These are phyloP conservation scores for Cyprinodon variegatus DNA, from an alignment of 2,113 vertebrate species.

Conservation along the genomic window DNA sequence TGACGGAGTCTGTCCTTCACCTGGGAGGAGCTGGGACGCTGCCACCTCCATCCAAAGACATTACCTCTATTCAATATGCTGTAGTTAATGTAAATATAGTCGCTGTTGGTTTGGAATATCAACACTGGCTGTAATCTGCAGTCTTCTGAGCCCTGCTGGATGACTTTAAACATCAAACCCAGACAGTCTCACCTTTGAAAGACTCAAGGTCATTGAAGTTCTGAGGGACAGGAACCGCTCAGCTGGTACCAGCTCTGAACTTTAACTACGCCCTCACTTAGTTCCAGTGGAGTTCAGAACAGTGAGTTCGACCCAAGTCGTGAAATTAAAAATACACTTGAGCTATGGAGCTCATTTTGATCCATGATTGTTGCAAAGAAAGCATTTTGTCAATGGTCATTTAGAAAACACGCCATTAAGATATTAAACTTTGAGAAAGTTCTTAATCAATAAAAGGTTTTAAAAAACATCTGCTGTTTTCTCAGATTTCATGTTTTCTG, in stretches of 20 bases:
- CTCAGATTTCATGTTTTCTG: no score
- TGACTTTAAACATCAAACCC: neutral
- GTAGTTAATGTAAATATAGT: neutral
- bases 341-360: no score
- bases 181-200: neutral
- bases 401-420: no score
- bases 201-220: neutral
- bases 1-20: neutral
- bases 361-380: no score
- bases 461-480: no score
- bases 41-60: slow-evolving; percentile 11
- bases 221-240: neutral
- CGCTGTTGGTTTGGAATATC: neutral
- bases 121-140: neutral
- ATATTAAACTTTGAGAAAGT: no score
- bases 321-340: neutral
- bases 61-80: neutral
- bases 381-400: no score
- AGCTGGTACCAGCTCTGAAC: neutral
- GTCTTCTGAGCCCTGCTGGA: neutral
- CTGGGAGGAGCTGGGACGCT: neutral
- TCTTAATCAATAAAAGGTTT: no score
- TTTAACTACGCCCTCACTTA: neutral
- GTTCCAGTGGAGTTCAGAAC: neutral
- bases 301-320: neutral